Evolutionary conservation across 2,113 vertebrate genomes (phyloP), one percentile per base, ranked within the genome.

Genomic region (Puffinus mauretanicus): DNA sequence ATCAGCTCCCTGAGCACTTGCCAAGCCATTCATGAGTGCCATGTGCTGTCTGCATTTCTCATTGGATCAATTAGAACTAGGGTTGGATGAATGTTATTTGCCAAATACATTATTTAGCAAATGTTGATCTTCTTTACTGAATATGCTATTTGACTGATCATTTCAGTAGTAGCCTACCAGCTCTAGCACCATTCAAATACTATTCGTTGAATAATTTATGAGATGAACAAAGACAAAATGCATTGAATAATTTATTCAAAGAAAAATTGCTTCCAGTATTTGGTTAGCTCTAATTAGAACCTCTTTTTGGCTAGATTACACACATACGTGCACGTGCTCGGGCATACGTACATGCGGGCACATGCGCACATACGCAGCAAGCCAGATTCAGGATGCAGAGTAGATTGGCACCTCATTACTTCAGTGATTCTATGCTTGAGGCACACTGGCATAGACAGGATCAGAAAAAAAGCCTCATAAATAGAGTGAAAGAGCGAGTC

Each of bases 201-300:
- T 93, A 64, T 93, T 73, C 10, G 3, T 2, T 95, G 93, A 97
- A 97, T 97, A 93, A 95, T 94, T 86, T 82, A 96, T 94, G 75
- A 95, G 82, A 78, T 44, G 71, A 96, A 77, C 78, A 96, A 95
- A 97, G 91, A 58, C 75, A 95, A 96, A 95, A 89, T 60, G 67
- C 71, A 52, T 18, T 97, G 82, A 96, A 97, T 97, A 91, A 97
- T 97, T 96, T 95, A 97, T 95, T 93, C 55, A 90, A 75, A 88
- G 78, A 80, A 71, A 96, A 92, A 95, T 75, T 82, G 79, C 75
- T 96, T 85, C 90, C 87, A 83, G 64, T 91, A 78, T 95, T 96
- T 96, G 87, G 85, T 87, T 95, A 95, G 62, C 46, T 82, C 83
- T 94, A 95, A 95, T 97, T 94, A 93, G 94, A 94, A 60, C 54